Evolutionary conservation across 2,113 vertebrate genomes (phyloP).

Genomic region (Lamprotornis superbus): DNA sequence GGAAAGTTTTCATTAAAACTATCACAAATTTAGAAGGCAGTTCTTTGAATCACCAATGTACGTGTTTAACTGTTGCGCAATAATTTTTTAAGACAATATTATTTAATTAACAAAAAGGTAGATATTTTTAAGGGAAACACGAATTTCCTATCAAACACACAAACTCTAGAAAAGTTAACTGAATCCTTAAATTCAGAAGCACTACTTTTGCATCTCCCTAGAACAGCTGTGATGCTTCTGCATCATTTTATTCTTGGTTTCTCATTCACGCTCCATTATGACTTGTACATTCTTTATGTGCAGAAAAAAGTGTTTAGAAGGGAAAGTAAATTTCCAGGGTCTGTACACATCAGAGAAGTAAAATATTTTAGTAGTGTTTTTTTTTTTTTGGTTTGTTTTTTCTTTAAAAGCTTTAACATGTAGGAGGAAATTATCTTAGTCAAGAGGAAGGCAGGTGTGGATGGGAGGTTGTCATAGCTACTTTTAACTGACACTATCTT

Average conservation of each 20-base stretch:
- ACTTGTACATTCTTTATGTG: neutral
- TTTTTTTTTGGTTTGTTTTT: neutral
- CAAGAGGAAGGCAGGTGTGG: neutral
- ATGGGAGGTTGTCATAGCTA: neutral
- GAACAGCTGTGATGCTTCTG: neutral
- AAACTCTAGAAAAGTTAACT: neutral
- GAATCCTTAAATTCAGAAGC: neutral
- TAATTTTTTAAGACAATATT: neutral
- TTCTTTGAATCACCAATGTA: neutral
- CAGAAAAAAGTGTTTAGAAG: neutral
- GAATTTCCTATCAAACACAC: neutral
- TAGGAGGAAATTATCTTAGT: neutral
- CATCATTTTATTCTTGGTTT: neutral
- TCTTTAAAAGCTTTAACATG: neutral
- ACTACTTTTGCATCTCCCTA: neutral
- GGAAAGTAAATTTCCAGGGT: neutral
- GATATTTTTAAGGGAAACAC: fast-evolving
- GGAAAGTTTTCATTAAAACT: neutral
- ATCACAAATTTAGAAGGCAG: neutral
- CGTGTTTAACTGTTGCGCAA: neutral
- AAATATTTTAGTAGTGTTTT: neutral
- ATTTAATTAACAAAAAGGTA: neutral
- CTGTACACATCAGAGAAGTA: neutral
- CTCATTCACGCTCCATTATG: neutral
- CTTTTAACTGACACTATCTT: neutral